Evolutionary conservation across 2,888 invertebrate species (phyloP).

Genomic region (Oeneis ivallda): DNA sequence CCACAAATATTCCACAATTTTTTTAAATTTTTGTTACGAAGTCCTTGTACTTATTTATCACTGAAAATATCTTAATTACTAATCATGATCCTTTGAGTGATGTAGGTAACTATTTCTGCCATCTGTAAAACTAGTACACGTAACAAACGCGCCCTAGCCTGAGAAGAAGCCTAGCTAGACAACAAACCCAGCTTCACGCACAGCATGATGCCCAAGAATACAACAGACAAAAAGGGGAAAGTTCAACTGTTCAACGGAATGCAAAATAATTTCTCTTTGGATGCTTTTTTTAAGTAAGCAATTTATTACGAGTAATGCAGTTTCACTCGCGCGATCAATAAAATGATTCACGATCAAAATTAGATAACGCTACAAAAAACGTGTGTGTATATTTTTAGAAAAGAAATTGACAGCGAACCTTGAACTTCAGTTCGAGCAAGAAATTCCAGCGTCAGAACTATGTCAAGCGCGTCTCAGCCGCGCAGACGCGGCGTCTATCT

Average conservation of each 20-base stretch:
- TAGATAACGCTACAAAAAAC: constrained; percentile 23
- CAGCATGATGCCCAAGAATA: constrained; percentile 26
- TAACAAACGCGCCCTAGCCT: too few species aligned
- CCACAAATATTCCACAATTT: too few species aligned
- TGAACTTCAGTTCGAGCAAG: constrained; percentile 22
- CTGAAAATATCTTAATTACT: too few species aligned
- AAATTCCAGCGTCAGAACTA: not conserved
- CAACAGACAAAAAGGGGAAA: constrained; percentile 54
- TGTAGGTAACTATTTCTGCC: too few species aligned
- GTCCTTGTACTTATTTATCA: too few species aligned
- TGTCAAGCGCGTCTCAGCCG: too few species aligned
- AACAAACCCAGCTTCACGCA: constrained; percentile 3
- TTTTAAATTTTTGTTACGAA: too few species aligned
- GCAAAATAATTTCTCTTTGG: constrained; percentile 48
- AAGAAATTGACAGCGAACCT: constrained; percentile 27
- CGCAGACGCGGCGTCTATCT: too few species aligned
- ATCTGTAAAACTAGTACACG: too few species aligned
- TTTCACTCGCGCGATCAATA: constrained; percentile 39
- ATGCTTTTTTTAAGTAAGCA: constrained; percentile 35
- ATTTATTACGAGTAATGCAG: constrained; percentile 36
- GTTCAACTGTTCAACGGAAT: constrained; percentile 67
- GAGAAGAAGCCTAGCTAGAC: too few species aligned
- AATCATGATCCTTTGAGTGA: too few species aligned
- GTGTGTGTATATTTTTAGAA: constrained; percentile 10
- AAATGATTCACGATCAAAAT: constrained; percentile 30